These are phyloP conservation scores for Mirza zaza DNA, from an alignment of 2,113 vertebrate species.

Conservation along the genomic window DNA sequence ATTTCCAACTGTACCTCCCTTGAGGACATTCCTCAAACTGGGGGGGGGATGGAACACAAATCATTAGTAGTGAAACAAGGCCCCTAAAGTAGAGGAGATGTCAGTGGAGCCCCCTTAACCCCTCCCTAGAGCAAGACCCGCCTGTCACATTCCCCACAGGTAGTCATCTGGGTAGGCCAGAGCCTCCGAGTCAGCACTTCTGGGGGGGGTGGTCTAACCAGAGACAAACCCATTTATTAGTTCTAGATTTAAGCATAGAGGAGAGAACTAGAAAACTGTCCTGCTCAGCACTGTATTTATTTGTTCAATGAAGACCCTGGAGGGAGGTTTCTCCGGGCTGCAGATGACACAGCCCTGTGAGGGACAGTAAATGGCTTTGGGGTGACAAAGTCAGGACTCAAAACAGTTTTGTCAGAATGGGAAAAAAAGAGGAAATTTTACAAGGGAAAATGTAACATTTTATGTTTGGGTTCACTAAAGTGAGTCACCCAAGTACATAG, in stretches of 20 bases:
- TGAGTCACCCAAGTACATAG: background rate
- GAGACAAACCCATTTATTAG: background rate
- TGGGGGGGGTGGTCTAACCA: background rate
- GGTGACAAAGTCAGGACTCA: background rate
- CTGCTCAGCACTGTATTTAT: background rate
- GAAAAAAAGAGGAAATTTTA: background rate
- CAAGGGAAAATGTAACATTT: background rate
- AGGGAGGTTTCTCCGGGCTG: background rate
- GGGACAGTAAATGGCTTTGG: background rate
- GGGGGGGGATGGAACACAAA: background rate
- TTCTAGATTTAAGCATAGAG: background rate
- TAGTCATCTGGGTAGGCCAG: background rate
- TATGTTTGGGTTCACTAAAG: background rate
- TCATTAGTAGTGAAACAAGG: background rate
- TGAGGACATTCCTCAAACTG: background rate
- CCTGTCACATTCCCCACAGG: background rate
- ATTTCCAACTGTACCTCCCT: background rate
- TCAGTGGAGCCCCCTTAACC: background rate
- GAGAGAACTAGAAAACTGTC: constrained; percentile 7
- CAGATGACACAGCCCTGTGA: background rate
- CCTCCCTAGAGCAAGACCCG: background rate
- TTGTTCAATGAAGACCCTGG: background rate
- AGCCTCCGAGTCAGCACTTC: background rate
- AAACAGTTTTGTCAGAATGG: background rate
- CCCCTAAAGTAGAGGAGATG: background rate